A percentile compares a stretch with the other conserved stretches of the same genome.
Evolutionary conservation across 2,797 vertebrate species (phyloP).

Genomic region (Hemitrygon akajei): DNA sequence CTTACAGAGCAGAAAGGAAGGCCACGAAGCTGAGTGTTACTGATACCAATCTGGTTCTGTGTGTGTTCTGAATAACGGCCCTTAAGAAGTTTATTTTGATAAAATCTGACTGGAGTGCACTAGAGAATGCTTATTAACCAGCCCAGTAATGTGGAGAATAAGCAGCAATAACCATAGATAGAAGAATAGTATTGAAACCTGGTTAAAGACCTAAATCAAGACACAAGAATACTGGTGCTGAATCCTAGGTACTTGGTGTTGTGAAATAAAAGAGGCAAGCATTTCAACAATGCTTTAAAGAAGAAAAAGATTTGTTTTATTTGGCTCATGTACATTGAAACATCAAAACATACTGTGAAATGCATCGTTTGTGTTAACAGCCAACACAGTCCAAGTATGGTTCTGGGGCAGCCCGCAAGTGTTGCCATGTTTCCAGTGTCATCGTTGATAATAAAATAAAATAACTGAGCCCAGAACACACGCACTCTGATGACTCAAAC

Average conservation of each 20-base stretch:
- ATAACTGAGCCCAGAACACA: too few relatives aligned
- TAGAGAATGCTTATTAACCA: neutral
- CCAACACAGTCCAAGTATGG: too few relatives aligned
- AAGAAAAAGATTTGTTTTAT: too few relatives aligned
- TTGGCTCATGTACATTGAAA: too few relatives aligned
- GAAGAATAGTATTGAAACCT: neutral
- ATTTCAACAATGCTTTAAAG: too few relatives aligned
- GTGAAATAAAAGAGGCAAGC: too few relatives aligned
- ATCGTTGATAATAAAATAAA: too few relatives aligned
- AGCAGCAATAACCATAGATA: neutral
- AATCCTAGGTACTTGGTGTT: neutral
- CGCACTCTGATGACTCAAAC: too few relatives aligned
- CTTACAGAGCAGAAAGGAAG: conserved; percentile 18
- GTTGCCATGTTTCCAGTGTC: too few relatives aligned
- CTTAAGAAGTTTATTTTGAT: conserved; percentile 29
- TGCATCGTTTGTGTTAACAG: too few relatives aligned
- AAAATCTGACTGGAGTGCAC: conserved; percentile 25
- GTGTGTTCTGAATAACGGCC: neutral
- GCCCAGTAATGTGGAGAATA: neutral
- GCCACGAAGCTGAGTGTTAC: neutral
- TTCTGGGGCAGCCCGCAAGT: too few relatives aligned
- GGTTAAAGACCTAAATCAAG: neutral
- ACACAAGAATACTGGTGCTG: neutral
- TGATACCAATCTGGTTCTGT: neutral
- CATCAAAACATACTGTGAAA: too few relatives aligned